A percentile compares a stretch with the other conserved stretches of the same genome.
Evolutionary conservation across 1,140 invertebrate species (phyloP).

Genomic region (Caenorhabditis inopinata): DNA sequence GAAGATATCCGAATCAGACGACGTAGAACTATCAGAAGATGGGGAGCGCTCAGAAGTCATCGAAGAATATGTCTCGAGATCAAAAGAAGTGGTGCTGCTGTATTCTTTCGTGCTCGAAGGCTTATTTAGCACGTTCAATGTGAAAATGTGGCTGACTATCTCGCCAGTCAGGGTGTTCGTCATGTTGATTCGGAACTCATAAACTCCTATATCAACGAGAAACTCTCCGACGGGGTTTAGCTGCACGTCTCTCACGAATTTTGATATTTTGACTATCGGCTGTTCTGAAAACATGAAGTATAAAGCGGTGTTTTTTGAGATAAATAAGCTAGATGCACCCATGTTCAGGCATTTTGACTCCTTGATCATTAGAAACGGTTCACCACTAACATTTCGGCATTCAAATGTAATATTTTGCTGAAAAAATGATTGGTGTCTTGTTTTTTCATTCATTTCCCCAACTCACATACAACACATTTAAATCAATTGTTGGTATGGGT

Average conservation of each 20-base stretch:
- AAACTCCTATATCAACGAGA: not conserved
- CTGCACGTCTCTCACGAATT: not conserved
- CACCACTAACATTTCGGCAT: not conserved
- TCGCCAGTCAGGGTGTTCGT: not conserved
- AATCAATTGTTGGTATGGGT: not conserved
- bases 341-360: not conserved
- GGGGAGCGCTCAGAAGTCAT: not conserved
- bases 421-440: not conserved
- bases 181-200: constrained; percentile 9
- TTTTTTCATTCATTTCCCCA: no score
- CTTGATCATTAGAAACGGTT: not conserved
- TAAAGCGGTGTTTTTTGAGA: no score
- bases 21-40: not conserved
- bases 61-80: not conserved
- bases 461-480: not conserved
- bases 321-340: not conserved
- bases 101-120: not conserved
- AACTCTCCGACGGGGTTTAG: not conserved
- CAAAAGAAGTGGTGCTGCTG: not conserved
- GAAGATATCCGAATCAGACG: not conserved
- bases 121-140: not conserved
- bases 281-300: not conserved
- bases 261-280: not conserved
- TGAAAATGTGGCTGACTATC: not conserved
- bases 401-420: not conserved